A percentile compares a stretch with the other conserved stretches of the same genome.
phyloP scores from a whole-genome alignment of 1,140 invertebrate species.

The Drosophila orena region DNA sequence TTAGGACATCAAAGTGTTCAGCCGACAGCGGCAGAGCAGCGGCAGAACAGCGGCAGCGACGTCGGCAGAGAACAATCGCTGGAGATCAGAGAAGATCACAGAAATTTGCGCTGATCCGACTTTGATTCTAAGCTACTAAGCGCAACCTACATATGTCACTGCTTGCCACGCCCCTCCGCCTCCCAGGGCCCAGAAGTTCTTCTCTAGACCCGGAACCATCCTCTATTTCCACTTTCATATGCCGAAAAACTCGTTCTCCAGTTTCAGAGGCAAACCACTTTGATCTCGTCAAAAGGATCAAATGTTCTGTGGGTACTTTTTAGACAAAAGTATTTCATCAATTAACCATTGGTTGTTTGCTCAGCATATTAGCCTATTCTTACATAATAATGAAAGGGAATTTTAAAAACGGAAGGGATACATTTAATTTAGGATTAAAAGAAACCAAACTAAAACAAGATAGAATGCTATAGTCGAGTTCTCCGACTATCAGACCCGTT shows the following conservation, averaged over 20 bases:
- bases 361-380: too few species aligned
- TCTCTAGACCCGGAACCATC: constrained; percentile 9
- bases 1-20: constrained; percentile 83
- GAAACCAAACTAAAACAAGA: too few species aligned
- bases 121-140: constrained; percentile 75
- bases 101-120: constrained; percentile 80
- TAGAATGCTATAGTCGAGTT: too few species aligned
- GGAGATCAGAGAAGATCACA: constrained; percentile 79
- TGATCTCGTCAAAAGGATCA: constrained; percentile 31
- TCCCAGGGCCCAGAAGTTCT: constrained; percentile 5
- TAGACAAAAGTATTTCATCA: too few species aligned
- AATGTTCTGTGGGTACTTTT: not conserved
- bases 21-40: constrained; percentile 73
- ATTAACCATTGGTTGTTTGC: too few species aligned
- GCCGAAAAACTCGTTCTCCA: constrained; percentile 15
- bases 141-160: constrained; percentile 79
- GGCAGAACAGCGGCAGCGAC: constrained; percentile 9
- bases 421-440: too few species aligned
- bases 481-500: too few species aligned
- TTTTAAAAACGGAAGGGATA: too few species aligned
- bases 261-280: constrained; percentile 10
- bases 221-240: constrained; percentile 22
- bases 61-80: constrained; percentile 37
- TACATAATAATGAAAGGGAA: too few species aligned
- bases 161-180: constrained; percentile 21